These are phyloP conservation scores for Papilio aristodemus DNA, from an alignment of 1,140 invertebrate genomes.

Conservation along the genomic window DNA sequence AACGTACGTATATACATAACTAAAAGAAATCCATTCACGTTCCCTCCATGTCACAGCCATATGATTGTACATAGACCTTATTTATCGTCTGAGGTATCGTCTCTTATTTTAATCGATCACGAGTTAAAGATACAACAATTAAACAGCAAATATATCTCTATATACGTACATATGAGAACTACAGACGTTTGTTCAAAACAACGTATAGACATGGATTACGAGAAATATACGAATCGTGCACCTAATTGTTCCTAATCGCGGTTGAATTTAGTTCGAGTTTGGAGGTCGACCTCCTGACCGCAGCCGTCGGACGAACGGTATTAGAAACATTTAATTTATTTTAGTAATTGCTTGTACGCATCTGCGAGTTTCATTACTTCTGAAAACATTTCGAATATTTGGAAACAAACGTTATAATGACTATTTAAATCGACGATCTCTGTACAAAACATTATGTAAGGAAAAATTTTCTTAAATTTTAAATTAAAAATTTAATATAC, in stretches of 20 bases:
- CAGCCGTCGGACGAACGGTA: conserved; percentile 4
- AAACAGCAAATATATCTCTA: no score
- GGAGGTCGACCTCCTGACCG: conserved; percentile 15
- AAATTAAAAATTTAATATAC: neutral
- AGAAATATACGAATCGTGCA: conserved; percentile 1
- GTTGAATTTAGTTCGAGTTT: conserved; percentile 19
- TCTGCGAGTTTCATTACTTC: conserved; percentile 23
- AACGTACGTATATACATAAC: no score
- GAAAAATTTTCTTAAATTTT: neutral
- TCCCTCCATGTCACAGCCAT: no score
- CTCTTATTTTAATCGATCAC: no score
- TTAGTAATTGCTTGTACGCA: conserved; percentile 19
- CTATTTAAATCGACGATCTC: neutral
- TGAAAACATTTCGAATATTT: conserved; percentile 2
- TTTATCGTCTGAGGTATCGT: neutral
- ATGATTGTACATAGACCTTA: no score
- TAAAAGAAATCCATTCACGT: no score
- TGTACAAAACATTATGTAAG: neutral
- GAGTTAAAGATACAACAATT: no score
- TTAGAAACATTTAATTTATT: conserved; percentile 28
- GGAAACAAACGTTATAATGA: conserved; percentile 7
- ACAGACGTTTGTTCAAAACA: neutral
- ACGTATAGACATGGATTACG: neutral
- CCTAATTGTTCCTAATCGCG: conserved; percentile 21
- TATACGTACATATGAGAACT: no score